phyloP scores from a whole-genome alignment of 2,797 vertebrate genomes.

The Enteromius paludinosus region DNA sequence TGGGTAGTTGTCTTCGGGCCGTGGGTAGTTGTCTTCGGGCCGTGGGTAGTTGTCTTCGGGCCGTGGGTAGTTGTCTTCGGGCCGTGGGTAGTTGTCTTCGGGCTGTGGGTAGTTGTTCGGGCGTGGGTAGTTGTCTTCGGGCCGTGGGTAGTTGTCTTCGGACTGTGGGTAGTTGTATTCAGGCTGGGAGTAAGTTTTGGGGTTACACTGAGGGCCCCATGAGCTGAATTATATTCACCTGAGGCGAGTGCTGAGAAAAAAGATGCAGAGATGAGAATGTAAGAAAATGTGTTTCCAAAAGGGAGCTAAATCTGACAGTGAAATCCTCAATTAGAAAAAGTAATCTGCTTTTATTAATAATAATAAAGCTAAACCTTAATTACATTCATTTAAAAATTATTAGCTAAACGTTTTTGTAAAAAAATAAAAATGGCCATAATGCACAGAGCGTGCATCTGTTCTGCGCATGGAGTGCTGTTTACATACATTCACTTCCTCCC shows the following conservation, averaged over 20 bases:
- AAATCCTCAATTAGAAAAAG: background rate
- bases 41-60: accelerated
- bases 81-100: accelerated
- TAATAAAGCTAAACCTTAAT: background rate
- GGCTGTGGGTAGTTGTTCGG: background rate
- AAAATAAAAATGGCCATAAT: background rate
- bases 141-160: accelerated
- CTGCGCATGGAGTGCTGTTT: background rate
- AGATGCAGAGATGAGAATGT: slow-evolving; percentile 56
- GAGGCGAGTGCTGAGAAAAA: slow-evolving; percentile 47
- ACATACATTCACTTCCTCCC: slow-evolving; percentile 38
- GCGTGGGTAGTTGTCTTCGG: background rate
- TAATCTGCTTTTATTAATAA: too few relatives aligned
- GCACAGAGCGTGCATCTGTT: background rate
- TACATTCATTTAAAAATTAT: background rate
- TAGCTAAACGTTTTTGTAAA: background rate
- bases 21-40: background rate
- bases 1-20: background rate
- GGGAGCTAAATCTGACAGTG: background rate
- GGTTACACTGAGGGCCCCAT: accelerated
- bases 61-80: accelerated
- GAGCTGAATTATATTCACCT: background rate
- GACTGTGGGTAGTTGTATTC: too few relatives aligned
- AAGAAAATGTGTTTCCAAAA: background rate
- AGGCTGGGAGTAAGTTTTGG: background rate